phyloP scores from a whole-genome alignment of 2,113 vertebrate genomes.

The Crotalus viridis region DNA sequence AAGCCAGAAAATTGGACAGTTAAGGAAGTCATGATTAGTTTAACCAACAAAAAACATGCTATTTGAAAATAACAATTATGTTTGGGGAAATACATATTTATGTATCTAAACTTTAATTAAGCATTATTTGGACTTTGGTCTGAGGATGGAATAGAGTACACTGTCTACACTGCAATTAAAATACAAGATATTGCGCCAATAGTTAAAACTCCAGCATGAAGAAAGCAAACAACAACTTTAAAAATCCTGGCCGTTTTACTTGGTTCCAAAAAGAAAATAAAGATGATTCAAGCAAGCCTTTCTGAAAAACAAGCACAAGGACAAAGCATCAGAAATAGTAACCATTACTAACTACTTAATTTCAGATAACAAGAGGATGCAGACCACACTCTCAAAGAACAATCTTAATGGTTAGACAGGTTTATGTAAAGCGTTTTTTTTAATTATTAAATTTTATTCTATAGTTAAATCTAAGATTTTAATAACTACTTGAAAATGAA shows the following conservation, averaged over 20 bases:
- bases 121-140: not conserved
- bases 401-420: not conserved
- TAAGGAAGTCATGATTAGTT: not conserved
- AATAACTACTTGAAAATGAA: not conserved
- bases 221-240: not conserved
- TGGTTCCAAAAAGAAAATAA: not conserved
- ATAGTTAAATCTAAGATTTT: not conserved
- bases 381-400: not conserved
- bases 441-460: no score
- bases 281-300: not conserved
- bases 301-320: not conserved
- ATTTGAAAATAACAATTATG: not conserved
- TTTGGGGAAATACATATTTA: not conserved
- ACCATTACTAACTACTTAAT: not conserved
- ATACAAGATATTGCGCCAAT: not conserved
- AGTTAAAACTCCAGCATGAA: not conserved
- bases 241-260: not conserved
- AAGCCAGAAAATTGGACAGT: not conserved
- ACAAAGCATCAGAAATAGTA: not conserved
- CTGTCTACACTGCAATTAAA: not conserved
- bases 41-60: not conserved
- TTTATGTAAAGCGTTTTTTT: not conserved
- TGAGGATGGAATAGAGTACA: not conserved
- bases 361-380: not conserved
- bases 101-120: not conserved